These are phyloP conservation scores for Noturus placidus DNA, from an alignment of 2,113 vertebrate species.

Conservation along the genomic window DNA sequence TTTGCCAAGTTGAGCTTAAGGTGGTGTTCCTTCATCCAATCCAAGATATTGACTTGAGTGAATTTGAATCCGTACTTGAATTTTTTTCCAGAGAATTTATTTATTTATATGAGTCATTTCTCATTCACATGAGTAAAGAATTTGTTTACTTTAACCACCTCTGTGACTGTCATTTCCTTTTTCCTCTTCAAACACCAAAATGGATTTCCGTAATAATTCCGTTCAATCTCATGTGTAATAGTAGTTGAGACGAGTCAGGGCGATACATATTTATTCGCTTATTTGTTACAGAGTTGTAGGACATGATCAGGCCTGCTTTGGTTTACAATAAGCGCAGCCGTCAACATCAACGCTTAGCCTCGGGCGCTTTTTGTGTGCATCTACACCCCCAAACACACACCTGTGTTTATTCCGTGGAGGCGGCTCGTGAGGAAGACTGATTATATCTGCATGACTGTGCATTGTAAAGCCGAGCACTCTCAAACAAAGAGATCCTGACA, in stretches of 20 bases:
- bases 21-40: too few species aligned
- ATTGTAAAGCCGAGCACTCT: conserved; percentile 36
- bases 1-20: too few species aligned
- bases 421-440: conserved; percentile 17
- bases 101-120: not conserved
- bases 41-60: not conserved
- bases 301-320: conserved; percentile 20
- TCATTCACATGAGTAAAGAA: not conserved
- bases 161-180: not conserved
- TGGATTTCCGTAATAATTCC: conserved; percentile 15
- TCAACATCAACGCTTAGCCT: not conserved
- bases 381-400: conserved; percentile 34
- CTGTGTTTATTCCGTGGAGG: conserved; percentile 36
- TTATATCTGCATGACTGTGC: conserved; percentile 45
- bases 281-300: conserved; percentile 15
- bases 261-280: conserved; percentile 39
- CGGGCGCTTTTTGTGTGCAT: not conserved
- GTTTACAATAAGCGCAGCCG: conserved; percentile 15
- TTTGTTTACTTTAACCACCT: not conserved
- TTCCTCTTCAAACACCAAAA: not conserved
- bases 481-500: conserved; percentile 41
- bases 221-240: not conserved
- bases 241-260: conserved; percentile 8
- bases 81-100: not conserved
- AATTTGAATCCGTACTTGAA: not conserved